Conservation (phyloP, 92 coral and sea anemone genomes). For the Phymanthus crucifer region DNA sequence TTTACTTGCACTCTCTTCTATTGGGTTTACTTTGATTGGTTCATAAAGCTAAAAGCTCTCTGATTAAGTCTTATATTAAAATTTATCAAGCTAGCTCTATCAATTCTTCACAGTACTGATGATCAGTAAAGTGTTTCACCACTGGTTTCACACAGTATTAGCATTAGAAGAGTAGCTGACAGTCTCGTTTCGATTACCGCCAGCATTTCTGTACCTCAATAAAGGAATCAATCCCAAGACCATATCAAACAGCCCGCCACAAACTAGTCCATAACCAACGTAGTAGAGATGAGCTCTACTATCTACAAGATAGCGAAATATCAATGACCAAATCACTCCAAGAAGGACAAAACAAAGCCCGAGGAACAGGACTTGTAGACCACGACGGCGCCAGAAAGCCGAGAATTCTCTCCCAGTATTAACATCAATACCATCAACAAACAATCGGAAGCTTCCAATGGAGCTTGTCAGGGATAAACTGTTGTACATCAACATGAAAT, state of each 20-base stretch:
- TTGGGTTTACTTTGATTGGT: too few species aligned
- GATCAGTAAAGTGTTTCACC: not conserved
- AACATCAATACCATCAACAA: slow-evolving; percentile 80
- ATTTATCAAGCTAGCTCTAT: too few species aligned
- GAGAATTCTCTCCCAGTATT: slow-evolving; percentile 87
- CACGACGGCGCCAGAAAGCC: slow-evolving; percentile 84
- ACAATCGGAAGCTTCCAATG: slow-evolving; percentile 78
- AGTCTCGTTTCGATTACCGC: not conserved
- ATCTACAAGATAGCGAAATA: slow-evolving; percentile 55
- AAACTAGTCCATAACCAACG: slow-evolving; percentile 57
- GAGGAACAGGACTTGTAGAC: slow-evolving; percentile 58
- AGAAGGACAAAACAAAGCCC: slow-evolving; percentile 59
- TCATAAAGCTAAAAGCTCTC: too few species aligned
- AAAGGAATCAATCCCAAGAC: slow-evolving; percentile 66
- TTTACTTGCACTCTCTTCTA: too few species aligned
- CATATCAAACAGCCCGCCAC: slow-evolving; percentile 47
- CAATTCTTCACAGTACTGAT: too few species aligned
- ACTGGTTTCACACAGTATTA: not conserved
- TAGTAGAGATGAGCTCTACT: not conserved
- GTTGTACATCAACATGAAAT: slow-evolving; percentile 73
- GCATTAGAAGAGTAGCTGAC: not conserved
- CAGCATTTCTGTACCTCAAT: slow-evolving; percentile 24
- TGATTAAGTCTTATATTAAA: too few species aligned
- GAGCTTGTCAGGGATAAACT: slow-evolving; percentile 63
- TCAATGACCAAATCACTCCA: slow-evolving; percentile 54